Evolutionary conservation across 2,113 vertebrate species (phyloP), one percentile per base, ranked within the genome.

Genomic region (Tapirus terrestris): DNA sequence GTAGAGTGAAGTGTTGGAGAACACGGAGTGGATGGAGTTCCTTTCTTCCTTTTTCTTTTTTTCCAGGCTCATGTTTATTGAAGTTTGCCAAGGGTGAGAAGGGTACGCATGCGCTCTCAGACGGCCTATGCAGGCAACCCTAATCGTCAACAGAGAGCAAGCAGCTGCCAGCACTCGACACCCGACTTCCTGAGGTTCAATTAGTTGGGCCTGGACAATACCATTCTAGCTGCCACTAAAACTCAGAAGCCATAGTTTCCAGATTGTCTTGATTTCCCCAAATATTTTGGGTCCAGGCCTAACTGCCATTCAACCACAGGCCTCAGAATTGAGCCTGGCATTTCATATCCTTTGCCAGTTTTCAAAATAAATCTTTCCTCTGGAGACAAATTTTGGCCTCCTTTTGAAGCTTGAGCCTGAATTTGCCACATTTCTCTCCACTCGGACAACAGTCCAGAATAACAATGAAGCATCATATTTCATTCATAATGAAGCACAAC

Each of bases 291-390:
- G 85, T 39, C 33, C 3, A 0, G 36, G 56, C 86, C 94, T 96
- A 92, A 96, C 61, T 86, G 81, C 89, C 27, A 33, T 61, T 96
- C 86, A 73, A 77, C 77, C 48, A 36, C 56, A 70, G 65, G 65
- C 31, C 94, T 97, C 43, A 96, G 91, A 97, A 95, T 53, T 63
- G 65, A 95, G 70, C 45, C 86, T 92, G 94, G 87, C 56, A 89
- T 95, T 89, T 95, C 73, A 60, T 43, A 91, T 53, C 73, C 83
- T 93, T 91, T 72, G 79, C 51, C 21, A 75, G 72, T n/a, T 94
- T 93, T 97, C 67, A 84, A 86, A 96, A 91, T 76, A 89, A 94
- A 43, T 39, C 95, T 96, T 95, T 79, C 67, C 72, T 82, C 53
- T 2, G 8, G 76, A 83, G 73, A 43, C 36, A 36, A 53, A 27